Evolutionary conservation across 2,888 invertebrate genomes (phyloP), one percentile per base, ranked within the genome.

Genomic region (Clepsis dumicolana): DNA sequence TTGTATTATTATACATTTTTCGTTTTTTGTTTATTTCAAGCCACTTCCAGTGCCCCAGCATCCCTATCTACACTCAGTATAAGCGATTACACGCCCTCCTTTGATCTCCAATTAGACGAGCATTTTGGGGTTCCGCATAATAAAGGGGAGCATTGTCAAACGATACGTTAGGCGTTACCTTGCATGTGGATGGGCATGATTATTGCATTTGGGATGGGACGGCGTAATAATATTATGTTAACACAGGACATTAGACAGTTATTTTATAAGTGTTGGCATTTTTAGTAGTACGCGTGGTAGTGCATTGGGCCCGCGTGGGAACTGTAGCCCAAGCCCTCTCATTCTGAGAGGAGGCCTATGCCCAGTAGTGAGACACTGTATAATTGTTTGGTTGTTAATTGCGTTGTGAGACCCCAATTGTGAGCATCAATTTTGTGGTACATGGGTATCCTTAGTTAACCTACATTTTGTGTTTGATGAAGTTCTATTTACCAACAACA

Each of bases 71-170:
- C 79, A 82, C 85, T 78, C 78, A 80, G 86, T 85, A 83, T 88
- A 89, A 78, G 79, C 89, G 89, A 90, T 91, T 90, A 90, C 87
- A 85, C 89, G 90, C 88, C 89, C 90, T 86, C 86, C 91, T 92
- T 93, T 93, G 93, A 93, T 92, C 88, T 93, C 90, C 89, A 91
- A 93, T 93, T 92, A 93, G 92, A 91, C 89, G 91, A 90, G 89
- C 92, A 92, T 92, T 93, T 93, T 89, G 91, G 91, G 93, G 90
- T 82, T 74, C 83, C 83, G 82, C 82, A 86, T 83, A 86, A 87
- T 87, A 83, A 67, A 71, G 75, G 71, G 75, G 73, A 75, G 77
- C 72, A 77, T 79, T 78, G 82, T 81, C 80, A 81, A 83, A 84
- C 83, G 86, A 87, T 88, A 85, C 82, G 85, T 81, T 83, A 77